Percentiles rank a stretch among this genome's conserved stretches.
phyloP scores from a whole-genome alignment of 2,888 invertebrate species.

The Clepsis dumicolana region DNA sequence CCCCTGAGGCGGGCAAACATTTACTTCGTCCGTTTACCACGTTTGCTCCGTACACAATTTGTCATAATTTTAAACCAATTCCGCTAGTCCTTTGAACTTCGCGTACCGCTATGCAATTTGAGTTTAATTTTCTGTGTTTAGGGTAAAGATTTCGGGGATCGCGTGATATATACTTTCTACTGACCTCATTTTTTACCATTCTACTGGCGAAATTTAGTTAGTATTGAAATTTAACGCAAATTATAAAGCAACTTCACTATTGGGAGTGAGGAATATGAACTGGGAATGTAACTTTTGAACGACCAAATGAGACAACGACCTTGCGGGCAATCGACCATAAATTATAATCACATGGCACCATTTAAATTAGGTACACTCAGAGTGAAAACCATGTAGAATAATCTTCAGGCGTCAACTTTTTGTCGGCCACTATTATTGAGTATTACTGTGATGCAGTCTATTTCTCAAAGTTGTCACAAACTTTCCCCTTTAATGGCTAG shows the following conservation, averaged over 20 bases:
- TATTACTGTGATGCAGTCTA: too few relatives aligned
- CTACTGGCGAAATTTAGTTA: background rate
- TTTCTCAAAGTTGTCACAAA: background rate
- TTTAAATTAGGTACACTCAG: too few relatives aligned
- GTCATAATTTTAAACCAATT: constrained; percentile 41
- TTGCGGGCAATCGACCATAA: too few relatives aligned
- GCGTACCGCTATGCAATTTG: constrained; percentile 20
- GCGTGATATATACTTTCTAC: constrained; percentile 6
- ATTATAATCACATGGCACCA: too few relatives aligned
- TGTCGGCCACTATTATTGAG: too few relatives aligned
- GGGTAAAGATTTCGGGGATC: constrained; percentile 12
- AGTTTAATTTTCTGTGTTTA: constrained; percentile 25
- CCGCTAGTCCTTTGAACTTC: constrained; percentile 31
- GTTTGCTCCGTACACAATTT: constrained; percentile 48
- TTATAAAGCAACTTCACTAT: background rate
- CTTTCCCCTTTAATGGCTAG: background rate
- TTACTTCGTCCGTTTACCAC: constrained; percentile 56
- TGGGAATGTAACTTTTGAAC: background rate
- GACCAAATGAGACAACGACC: background rate
- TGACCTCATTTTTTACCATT: background rate
- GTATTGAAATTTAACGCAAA: background rate
- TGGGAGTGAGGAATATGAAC: background rate
- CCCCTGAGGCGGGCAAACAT: constrained; percentile 55
- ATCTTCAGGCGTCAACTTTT: too few relatives aligned
- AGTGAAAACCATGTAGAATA: too few relatives aligned